Evolutionary conservation across 1,140 invertebrate genomes (phyloP).

Genomic region (Drosophila pachea): DNA sequence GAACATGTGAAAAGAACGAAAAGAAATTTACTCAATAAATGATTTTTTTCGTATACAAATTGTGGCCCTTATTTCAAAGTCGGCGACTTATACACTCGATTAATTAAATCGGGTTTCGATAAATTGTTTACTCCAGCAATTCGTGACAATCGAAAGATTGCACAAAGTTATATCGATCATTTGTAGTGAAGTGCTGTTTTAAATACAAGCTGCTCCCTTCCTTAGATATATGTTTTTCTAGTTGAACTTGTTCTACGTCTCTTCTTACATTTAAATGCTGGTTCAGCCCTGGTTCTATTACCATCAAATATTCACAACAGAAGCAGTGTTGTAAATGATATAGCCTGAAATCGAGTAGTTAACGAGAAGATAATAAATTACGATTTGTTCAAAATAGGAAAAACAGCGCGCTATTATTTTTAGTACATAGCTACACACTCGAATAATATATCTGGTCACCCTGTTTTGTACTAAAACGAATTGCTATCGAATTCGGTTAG

Average conservation of each 20-base stretch:
- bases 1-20: constrained; percentile 70
- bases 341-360: no score
- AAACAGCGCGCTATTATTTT: background rate
- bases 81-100: background rate
- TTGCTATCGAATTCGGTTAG: constrained; percentile 1
- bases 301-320: background rate
- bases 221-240: no score
- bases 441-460: constrained; percentile 2
- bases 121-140: background rate
- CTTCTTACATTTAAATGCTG: no score
- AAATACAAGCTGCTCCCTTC: no score
- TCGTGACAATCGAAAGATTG: background rate
- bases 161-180: no score
- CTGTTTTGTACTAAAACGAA: background rate
- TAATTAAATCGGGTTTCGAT: background rate
- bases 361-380: no score
- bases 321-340: background rate
- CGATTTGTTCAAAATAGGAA: no score
- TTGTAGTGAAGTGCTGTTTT: no score
- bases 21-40: constrained; percentile 76
- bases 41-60: constrained; percentile 70
- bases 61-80: constrained; percentile 3
- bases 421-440: background rate
- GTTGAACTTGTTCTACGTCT: no score
- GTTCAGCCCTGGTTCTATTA: background rate